phyloP scores from a whole-genome alignment of 2,797 vertebrate genomes.

The Halcyon leucocephala region DNA sequence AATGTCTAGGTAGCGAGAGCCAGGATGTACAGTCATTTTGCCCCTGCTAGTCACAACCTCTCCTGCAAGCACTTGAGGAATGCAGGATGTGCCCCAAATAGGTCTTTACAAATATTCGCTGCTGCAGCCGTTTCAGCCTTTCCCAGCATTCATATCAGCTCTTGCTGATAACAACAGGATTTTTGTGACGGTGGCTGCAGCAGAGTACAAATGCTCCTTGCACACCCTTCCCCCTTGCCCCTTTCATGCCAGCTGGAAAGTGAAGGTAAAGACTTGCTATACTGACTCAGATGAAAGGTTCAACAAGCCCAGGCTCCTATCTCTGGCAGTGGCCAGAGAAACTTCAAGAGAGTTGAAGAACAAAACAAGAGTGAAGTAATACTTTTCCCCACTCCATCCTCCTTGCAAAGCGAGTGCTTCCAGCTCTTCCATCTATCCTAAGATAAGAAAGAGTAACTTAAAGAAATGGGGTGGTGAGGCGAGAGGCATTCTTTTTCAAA shows the following conservation, averaged over 20 bases:
- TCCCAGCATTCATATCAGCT: not conserved
- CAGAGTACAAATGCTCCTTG: not conserved
- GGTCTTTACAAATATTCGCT: not conserved
- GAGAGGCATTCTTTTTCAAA: not conserved
- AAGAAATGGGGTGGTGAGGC: not conserved
- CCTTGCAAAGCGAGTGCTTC: not conserved
- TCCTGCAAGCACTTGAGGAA: not conserved
- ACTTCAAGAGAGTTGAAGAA: not conserved
- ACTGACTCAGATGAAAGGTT: conserved; percentile 20
- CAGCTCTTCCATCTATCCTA: not conserved
- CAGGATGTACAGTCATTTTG: conserved; percentile 18
- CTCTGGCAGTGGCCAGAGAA: not conserved
- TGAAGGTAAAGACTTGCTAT: not conserved
- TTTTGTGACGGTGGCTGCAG: not conserved
- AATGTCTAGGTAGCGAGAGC: not conserved
- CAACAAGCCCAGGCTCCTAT: conserved; percentile 33
- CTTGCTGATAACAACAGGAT: not conserved
- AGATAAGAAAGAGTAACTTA: not conserved
- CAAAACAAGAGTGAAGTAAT: not conserved
- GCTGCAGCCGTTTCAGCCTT: not conserved
- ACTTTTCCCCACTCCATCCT: not conserved
- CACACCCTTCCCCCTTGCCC: not conserved
- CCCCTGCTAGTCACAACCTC: not conserved
- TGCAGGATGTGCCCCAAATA: conserved; percentile 49
- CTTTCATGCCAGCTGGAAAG: not conserved